Evolutionary conservation across 2,888 invertebrate species (phyloP).

Genomic region (Cheilosia vulpina): DNA sequence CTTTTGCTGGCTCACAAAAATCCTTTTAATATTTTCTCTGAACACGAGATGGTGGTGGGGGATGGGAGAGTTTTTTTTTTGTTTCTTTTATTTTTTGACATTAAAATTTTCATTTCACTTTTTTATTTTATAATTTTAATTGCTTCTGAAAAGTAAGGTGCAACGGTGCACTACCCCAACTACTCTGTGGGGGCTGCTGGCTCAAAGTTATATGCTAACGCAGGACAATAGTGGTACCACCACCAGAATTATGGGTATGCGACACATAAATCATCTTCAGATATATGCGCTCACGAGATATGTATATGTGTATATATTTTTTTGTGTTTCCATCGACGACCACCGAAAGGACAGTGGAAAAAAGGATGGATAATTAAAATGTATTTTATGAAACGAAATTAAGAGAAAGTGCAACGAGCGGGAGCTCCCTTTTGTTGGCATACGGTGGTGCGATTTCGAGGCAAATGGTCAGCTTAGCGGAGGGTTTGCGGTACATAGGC

Average conservation of each 20-base stretch:
- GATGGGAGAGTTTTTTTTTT: neutral
- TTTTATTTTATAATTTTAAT: slow-evolving; percentile 58
- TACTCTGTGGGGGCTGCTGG: neutral
- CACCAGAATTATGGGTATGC: slow-evolving; percentile 22
- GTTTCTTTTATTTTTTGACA: neutral
- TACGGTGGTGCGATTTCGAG: too few relatives aligned
- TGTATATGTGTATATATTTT: too few relatives aligned
- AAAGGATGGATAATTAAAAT: slow-evolving; percentile 68
- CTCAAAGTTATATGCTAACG: slow-evolving; percentile 23
- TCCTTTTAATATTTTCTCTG: slow-evolving; percentile 38
- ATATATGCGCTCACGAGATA: too few relatives aligned
- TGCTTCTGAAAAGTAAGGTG: slow-evolving; percentile 50
- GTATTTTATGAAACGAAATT: slow-evolving; percentile 48
- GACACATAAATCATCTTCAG: slow-evolving; percentile 47
- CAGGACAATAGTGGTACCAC: slow-evolving; percentile 16
- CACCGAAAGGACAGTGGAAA: slow-evolving; percentile 51
- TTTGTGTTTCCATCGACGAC: slow-evolving; percentile 11
- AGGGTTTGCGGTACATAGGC: too few relatives aligned
- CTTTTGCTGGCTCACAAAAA: slow-evolving; percentile 53
- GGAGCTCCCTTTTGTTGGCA: neutral
- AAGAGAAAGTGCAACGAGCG: slow-evolving; percentile 38
- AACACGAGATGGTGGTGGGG: neutral
- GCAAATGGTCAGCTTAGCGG: too few relatives aligned
- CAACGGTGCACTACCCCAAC: neutral
- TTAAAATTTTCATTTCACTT: slow-evolving; percentile 47